phyloP scores from a whole-genome alignment of 2,888 invertebrate genomes.

The Neria commutata region DNA sequence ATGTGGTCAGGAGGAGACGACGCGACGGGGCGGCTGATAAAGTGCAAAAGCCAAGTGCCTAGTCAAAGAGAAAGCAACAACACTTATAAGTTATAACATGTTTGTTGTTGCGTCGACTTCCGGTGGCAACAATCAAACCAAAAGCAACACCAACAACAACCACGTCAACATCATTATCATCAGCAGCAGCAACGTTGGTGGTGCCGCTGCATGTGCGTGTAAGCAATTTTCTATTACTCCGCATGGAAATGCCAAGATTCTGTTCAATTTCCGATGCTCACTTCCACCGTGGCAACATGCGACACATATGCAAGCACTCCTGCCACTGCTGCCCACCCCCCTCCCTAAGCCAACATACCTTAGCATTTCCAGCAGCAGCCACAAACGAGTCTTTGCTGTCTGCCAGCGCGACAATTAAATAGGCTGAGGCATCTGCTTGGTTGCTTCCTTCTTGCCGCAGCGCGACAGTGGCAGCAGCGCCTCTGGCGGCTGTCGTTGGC shows the following conservation, averaged over 20 bases:
- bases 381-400: neutral
- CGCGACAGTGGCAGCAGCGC: neutral
- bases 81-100: neutral
- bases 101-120: slow-evolving; percentile 52
- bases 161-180: slow-evolving; percentile 1
- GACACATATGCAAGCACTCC: neutral
- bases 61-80: no score
- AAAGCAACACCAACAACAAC: neutral
- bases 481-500: neutral
- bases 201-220: neutral
- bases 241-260: neutral
- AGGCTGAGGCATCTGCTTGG: neutral
- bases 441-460: neutral
- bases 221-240: neutral
- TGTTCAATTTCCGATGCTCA: neutral
- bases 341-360: neutral
- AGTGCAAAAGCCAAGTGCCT: no score
- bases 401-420: neutral
- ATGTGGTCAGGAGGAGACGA: no score
- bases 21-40: no score
- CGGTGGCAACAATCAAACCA: slow-evolving; percentile 38
- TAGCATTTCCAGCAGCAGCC: neutral
- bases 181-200: neutral
- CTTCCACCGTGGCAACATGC: neutral
- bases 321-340: neutral